Base-by-base conservation (phyloP, 2,888 invertebrate species). In the Aporophyla lueneburgensis region DNA sequence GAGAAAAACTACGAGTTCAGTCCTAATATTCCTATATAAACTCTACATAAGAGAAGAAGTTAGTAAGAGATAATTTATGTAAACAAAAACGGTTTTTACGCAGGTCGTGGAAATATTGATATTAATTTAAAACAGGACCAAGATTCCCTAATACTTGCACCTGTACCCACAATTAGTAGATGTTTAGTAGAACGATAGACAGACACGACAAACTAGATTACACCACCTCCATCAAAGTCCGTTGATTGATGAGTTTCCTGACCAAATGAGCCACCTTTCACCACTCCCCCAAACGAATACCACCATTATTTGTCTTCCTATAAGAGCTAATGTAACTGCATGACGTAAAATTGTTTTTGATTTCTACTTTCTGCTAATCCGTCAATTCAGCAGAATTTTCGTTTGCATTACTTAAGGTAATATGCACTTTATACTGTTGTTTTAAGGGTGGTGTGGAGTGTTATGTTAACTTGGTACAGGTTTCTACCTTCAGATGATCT, bases 171-270 rank as follows among this genome's bases (percentile, higher is more conserved):
- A 87, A 93, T 93, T 93, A 92, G 92, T 88, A 93, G 89, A 89
- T 91, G 90, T 92, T 92, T 90, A 89, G 88, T 89, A 90, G 89
- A 88, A 84, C 84, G 87, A 89, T 86, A 89, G 93, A 92, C 93
- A 92, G 93, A 93, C 92, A 91, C 89, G 89, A 93, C 94, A 93
- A 95, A 95, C 95, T 92, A 91, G 94, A 95, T 95, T 94, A 95
- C 91, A 91, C 89, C 91, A 89, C 94, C 93, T 94, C 93, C 94
- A 93, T 95, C 95, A 95, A 93, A 91, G 93, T 94, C 93, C 91
- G 74, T 89, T 95, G 95, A 95, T 95, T 94, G 95, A 95, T 95
- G 94, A 93, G 91, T 80, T 90, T 86, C 88, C 89, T 89, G 89
- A 89, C 88, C 92, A 93, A 93, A 94, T 93, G 91, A 93, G 90